Percentiles rank a stretch among this genome's conserved stretches.
Conservation (phyloP, 64 coral and sea anemone species). For the Actinia tenebrosa region DNA sequence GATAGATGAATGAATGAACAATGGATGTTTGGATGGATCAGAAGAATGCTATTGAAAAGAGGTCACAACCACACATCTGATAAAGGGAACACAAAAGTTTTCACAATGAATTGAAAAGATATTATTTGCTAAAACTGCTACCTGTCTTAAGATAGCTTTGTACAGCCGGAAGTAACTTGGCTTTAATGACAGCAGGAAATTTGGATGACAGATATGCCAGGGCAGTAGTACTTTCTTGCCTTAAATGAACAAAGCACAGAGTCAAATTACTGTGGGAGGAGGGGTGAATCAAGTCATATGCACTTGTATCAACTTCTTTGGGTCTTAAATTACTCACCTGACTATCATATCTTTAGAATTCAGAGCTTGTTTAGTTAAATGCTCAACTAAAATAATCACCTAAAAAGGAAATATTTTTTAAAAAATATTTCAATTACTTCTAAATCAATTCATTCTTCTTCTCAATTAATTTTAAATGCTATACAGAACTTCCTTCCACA, state of each 20-base stretch:
- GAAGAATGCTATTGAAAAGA: too few relatives aligned
- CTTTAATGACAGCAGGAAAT: conserved; percentile 18
- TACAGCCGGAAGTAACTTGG: conserved; percentile 16
- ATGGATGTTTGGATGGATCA: too few relatives aligned
- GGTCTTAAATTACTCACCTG: neutral
- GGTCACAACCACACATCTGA: too few relatives aligned
- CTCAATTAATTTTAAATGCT: neutral
- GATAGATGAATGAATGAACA: too few relatives aligned
- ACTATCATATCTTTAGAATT: conserved; percentile 8
- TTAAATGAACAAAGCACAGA: neutral
- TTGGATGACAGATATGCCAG: conserved; percentile 31
- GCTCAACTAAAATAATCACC: conserved; percentile 1
- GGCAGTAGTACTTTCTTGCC: conserved; percentile 41
- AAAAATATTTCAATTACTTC: too few relatives aligned
- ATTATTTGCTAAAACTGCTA: neutral
- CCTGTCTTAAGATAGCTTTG: conserved; percentile 24
- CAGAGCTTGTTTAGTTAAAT: conserved; percentile 10
- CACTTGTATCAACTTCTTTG: too few relatives aligned
- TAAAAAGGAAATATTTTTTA: neutral
- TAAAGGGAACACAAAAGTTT: too few relatives aligned
- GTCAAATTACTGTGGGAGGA: neutral
- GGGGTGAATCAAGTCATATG: too few relatives aligned
- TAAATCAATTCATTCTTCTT: too few relatives aligned
- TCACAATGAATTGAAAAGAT: too few relatives aligned
- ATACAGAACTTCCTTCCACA: neutral